Evolutionary conservation across 2,888 invertebrate genomes (phyloP).

Genomic region (Nomada lathburiana): DNA sequence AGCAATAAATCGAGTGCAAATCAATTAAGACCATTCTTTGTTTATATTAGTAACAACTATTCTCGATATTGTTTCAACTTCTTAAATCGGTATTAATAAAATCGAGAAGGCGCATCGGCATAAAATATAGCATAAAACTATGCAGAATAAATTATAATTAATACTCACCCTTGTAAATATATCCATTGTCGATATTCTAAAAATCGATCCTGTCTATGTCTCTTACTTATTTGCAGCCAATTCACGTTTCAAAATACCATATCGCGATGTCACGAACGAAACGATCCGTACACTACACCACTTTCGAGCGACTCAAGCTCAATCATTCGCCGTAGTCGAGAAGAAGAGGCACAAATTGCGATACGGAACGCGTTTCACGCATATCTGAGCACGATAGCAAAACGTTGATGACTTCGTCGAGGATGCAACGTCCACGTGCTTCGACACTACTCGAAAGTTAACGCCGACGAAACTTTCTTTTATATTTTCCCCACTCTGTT

Average conservation of each 20-base stretch:
- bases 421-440: constrained; percentile 6
- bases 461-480: constrained; percentile 64
- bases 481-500: constrained; percentile 72
- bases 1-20: too few relatives aligned
- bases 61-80: too few relatives aligned
- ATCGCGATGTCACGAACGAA: background rate
- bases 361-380: background rate
- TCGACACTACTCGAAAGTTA: constrained; percentile 52
- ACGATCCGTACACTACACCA: background rate
- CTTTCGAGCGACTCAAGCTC: background rate
- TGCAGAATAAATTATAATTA: background rate
- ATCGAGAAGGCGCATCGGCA: too few relatives aligned
- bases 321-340: background rate
- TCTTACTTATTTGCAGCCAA: background rate
- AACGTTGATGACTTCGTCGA: background rate
- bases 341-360: background rate
- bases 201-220: background rate
- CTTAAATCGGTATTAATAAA: too few relatives aligned
- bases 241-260: background rate
- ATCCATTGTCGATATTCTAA: constrained; percentile 15
- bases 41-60: too few relatives aligned
- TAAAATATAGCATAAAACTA: background rate
- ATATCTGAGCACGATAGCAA: background rate
- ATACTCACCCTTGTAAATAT: constrained; percentile 34
- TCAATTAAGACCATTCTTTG: too few relatives aligned